Base-by-base conservation (phyloP, 2,888 invertebrate species). In the Apotomis capreana region DNA sequence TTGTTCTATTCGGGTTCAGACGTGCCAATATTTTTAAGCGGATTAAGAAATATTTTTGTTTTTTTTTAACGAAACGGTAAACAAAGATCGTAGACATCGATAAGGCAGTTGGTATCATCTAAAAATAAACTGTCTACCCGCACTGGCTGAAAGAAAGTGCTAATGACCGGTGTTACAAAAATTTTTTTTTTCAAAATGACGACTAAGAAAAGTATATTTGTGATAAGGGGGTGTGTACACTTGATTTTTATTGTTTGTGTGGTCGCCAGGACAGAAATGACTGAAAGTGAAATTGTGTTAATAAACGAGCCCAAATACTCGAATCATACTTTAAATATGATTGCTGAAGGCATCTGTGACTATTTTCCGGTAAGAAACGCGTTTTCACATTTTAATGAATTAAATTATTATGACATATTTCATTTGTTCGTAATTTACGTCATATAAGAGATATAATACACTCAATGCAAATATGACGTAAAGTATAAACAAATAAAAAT, bases 81-180 rank as follows among this genome's bases (percentile, higher is more conserved):
- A 68, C 58, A 58, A 63, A 54, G 58, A 72, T 72, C 58, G 52
- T 55, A 68, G 71, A 59, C 68, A 49, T 51, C 10, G 72, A 63
- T 68, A 72, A 57, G 44, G 46, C n/a, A 59, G 26, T 55, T 15
- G 54, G 46, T 67, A 8, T 46, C 46, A 54, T 54, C 67, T 40
- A 54, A 58, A 68, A 72, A 63, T 71, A 68, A 68, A 60, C 44
- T 55, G 26, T 65, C 70, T 70, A 64, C 64, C 70, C 70, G 54
- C 67, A 68, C 62, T 68, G 67, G 44, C 68, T 58, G 57, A 62
- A 65, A 59, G 44, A 60, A 67, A 67, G 49, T 49, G 54, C 52
- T 65, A 13, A 65, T 70, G 60, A 55, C 15, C 37, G 54, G 12
- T 26, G 26, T 54, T n/a, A n/a, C 46, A 52, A 54, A 63, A 68